Conservation (phyloP, 2,797 vertebrate species). For the Taenioides sp. region DNA sequence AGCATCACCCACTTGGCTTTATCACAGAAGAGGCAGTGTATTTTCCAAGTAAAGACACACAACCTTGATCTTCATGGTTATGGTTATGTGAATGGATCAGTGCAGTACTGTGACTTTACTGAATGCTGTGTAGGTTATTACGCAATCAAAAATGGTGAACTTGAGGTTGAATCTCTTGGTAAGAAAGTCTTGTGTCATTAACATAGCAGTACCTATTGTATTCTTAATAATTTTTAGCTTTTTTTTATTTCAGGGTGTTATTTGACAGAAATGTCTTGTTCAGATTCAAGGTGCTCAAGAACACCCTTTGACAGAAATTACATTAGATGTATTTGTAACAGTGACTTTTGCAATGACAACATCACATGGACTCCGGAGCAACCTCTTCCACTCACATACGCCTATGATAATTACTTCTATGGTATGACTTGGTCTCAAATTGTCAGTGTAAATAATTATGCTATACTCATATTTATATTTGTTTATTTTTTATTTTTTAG, state of each 20-base stretch:
- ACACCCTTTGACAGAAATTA: neutral
- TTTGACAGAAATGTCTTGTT: constrained; percentile 45
- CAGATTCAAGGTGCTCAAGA: constrained; percentile 50
- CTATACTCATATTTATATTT: neutral
- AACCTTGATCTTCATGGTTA: constrained; percentile 12
- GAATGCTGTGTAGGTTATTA: constrained; percentile 66
- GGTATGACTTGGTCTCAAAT: neutral
- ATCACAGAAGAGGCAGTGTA: constrained; percentile 56
- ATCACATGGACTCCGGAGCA: constrained; percentile 43
- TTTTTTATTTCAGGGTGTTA: constrained; percentile 62
- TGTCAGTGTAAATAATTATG: neutral
- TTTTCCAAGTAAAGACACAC: constrained; percentile 44
- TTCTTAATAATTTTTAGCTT: neutral
- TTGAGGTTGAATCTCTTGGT: constrained; percentile 61
- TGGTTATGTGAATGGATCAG: constrained; percentile 61
- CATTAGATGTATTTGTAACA: constrained; percentile 61
- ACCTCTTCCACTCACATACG: neutral
- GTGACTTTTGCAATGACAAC: constrained; percentile 73
- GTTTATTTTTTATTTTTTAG: constrained; percentile 22
- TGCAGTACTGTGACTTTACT: constrained; percentile 63
- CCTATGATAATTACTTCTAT: constrained; percentile 40
- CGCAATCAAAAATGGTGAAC: constrained; percentile 31
- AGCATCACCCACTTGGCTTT: constrained; percentile 28
- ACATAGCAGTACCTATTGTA: neutral
- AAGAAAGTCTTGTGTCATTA: constrained; percentile 27